phyloP scores from a whole-genome alignment of 1,140 invertebrate genomes.

The Psilanteris sp. region DNA sequence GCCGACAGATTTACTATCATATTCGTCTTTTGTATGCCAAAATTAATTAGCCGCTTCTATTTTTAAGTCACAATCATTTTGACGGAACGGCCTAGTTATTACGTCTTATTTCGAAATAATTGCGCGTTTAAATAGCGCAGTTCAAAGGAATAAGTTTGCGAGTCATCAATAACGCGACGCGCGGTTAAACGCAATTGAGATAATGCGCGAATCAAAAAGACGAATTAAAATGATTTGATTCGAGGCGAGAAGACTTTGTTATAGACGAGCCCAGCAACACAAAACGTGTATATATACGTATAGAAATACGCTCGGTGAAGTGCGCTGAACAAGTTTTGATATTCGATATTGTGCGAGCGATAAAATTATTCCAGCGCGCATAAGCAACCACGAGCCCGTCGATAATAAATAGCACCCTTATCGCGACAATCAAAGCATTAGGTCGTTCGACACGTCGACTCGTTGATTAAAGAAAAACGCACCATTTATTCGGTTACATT shows the following conservation, averaged over 20 bases:
- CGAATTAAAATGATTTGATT: constrained; percentile 39
- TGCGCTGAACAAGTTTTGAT: constrained; percentile 54
- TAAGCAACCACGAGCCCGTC: constrained; percentile 23
- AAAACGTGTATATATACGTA: too few relatives aligned
- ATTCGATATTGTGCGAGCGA: constrained; percentile 58
- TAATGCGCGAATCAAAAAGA: too few relatives aligned
- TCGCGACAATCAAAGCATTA: constrained; percentile 54
- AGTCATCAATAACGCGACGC: too few relatives aligned
- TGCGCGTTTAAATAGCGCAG: too few relatives aligned
- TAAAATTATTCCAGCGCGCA: constrained; percentile 49
- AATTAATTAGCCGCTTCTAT: too few relatives aligned
- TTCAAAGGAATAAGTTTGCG: too few relatives aligned
- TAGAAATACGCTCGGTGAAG: constrained; percentile 24
- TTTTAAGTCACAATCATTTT: too few relatives aligned
- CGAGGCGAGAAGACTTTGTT: constrained; percentile 13
- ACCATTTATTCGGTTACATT: constrained; percentile 59
- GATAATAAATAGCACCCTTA: constrained; percentile 60
- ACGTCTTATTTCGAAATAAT: too few relatives aligned
- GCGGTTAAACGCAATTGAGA: too few relatives aligned
- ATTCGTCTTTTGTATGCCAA: too few relatives aligned
- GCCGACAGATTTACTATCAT: too few relatives aligned
- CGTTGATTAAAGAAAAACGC: constrained; percentile 56
- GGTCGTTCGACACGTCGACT: constrained; percentile 55
- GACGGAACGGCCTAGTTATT: too few relatives aligned
- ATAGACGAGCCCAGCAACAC: constrained; percentile 20